Evolutionary conservation across 2,113 vertebrate genomes (phyloP).

Genomic region (Dendrocopos noguchii): DNA sequence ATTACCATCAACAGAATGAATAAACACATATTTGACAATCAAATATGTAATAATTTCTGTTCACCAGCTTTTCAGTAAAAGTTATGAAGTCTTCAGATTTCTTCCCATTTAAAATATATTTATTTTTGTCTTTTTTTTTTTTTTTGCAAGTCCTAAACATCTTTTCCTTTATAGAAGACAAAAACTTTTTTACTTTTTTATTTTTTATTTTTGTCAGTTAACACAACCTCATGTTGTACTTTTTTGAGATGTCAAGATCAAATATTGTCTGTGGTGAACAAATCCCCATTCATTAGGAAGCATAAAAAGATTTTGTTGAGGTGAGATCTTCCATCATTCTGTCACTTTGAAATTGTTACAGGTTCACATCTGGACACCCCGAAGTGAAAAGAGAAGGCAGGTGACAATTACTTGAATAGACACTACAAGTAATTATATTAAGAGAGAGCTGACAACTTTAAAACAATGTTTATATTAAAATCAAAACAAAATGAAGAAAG

Average conservation of each 20-base stretch:
- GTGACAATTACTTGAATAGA: not conserved
- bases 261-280: not conserved
- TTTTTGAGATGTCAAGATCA: not conserved
- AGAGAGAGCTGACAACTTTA: not conserved
- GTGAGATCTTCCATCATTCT: conserved; percentile 28
- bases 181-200: not conserved
- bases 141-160: not conserved
- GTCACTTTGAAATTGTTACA: conserved; percentile 28
- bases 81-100: not conserved
- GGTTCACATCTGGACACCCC: not conserved
- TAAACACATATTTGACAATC: not conserved
- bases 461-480: not conserved
- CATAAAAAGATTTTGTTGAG: conserved; percentile 39
- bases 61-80: not conserved
- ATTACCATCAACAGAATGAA: not conserved
- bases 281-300: not conserved
- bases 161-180: not conserved
- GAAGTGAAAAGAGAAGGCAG: conserved; percentile 6
- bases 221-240: not conserved
- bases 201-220: not conserved
- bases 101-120: not conserved
- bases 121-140: not conserved
- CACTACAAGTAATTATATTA: not conserved
- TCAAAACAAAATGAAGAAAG: rapidly evolving
- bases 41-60: not conserved